Evolutionary conservation across 2,797 vertebrate genomes (phyloP).

Genomic region (Allobates femoralis): DNA sequence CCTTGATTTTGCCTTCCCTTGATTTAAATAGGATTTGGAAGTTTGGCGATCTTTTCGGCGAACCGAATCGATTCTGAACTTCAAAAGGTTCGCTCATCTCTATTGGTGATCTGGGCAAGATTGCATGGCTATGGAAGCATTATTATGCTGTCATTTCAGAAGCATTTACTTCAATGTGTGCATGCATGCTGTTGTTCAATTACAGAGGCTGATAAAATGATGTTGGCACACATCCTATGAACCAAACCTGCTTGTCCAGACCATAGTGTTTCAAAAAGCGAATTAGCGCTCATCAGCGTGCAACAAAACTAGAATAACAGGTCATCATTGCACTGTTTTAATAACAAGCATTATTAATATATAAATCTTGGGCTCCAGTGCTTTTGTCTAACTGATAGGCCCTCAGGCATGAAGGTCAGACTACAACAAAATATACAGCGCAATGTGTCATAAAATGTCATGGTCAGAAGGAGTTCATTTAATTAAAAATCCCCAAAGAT

Average conservation of each 20-base stretch:
- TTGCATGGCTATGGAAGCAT: too few relatives aligned
- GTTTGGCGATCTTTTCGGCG: too few relatives aligned
- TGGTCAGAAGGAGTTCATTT: slow-evolving; percentile 23
- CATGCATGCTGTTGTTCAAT: too few relatives aligned
- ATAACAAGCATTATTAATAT: slow-evolving; percentile 34
- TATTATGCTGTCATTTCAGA: too few relatives aligned
- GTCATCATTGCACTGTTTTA: slow-evolving; percentile 31
- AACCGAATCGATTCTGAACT: too few relatives aligned
- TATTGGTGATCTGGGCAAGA: too few relatives aligned
- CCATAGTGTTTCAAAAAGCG: background rate
- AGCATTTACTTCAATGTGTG: too few relatives aligned
- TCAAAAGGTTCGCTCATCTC: too few relatives aligned
- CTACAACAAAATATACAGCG: slow-evolving; percentile 35
- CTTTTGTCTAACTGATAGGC: slow-evolving; percentile 47
- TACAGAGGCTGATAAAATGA: background rate
- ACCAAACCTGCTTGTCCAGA: slow-evolving; percentile 32
- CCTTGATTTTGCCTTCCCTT: too few relatives aligned
- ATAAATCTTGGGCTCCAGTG: slow-evolving; percentile 32
- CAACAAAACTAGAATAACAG: slow-evolving; percentile 16
- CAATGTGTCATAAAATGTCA: slow-evolving; percentile 25
- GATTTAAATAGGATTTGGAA: too few relatives aligned
- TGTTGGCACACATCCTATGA: background rate
- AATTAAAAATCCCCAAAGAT: slow-evolving; percentile 18
- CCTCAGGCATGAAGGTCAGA: slow-evolving; percentile 52
- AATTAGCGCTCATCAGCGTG: slow-evolving; percentile 15